Percentiles rank a stretch among this genome's conserved stretches.
Conservation (phyloP, 2,113 vertebrate species). For the Helogale parvula region DNA sequence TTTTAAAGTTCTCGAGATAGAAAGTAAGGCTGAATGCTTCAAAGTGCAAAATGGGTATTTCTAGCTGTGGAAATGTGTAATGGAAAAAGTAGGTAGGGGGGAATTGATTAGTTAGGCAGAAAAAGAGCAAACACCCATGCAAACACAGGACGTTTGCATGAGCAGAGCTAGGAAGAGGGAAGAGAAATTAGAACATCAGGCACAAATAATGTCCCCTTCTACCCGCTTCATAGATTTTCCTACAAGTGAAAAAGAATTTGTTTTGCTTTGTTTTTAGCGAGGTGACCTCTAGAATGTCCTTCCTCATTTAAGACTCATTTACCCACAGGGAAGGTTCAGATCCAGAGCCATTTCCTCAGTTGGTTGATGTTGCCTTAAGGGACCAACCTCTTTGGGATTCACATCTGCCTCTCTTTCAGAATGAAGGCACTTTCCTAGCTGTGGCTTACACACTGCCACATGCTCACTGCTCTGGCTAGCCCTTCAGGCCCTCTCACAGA, state of each 20-base stretch:
- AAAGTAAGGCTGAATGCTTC: conserved; percentile 29
- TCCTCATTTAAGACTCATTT: background rate
- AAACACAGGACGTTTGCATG: conserved; percentile 41
- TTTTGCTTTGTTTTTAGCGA: too few species aligned
- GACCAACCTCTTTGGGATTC: background rate
- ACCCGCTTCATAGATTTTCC: background rate
- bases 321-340: background rate
- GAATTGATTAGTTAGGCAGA: conserved; percentile 54
- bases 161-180: background rate
- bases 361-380: background rate
- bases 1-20: conserved; percentile 41
- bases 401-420: background rate
- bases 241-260: background rate
- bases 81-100: conserved; percentile 46
- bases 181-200: background rate
- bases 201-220: background rate
- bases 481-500: background rate
- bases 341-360: background rate
- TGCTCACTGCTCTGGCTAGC: background rate
- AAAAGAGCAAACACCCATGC: conserved; percentile 49
- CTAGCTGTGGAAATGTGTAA: conserved; percentile 36
- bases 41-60: conserved; percentile 50
- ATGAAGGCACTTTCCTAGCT: background rate
- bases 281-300: background rate
- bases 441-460: background rate